Percentiles rank a stretch among this genome's conserved stretches.
Evolutionary conservation across 1,140 invertebrate genomes (phyloP).

Genomic region (Philaenus spumarius): DNA sequence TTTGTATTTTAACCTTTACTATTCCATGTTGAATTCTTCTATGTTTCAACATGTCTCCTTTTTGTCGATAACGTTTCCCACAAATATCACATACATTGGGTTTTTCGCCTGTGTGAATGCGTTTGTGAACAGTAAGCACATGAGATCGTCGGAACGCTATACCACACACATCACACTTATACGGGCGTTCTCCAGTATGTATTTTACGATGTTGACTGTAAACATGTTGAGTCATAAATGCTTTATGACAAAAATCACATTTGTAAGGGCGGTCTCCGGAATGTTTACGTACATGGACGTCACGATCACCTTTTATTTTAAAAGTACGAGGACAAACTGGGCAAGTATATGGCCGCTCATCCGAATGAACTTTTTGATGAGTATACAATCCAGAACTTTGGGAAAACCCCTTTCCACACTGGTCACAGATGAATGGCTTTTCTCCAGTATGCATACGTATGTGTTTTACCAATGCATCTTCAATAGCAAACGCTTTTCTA

Average conservation of each 20-base stretch:
- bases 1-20: conserved; percentile 14
- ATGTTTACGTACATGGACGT: conserved; percentile 30
- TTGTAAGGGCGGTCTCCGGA: conserved; percentile 29
- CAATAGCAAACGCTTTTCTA: conserved; percentile 25
- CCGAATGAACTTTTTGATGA: conserved; percentile 39
- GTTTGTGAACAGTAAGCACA: conserved; percentile 29
- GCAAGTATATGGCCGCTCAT: conserved; percentile 49
- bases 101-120: conserved; percentile 58
- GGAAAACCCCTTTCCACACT: conserved; percentile 28
- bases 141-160: conserved; percentile 31
- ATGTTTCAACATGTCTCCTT: conserved; percentile 24
- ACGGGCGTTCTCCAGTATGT: conserved; percentile 32
- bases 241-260: conserved; percentile 28
- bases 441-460: conserved; percentile 58
- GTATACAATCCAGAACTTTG: conserved; percentile 28
- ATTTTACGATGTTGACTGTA: conserved; percentile 34
- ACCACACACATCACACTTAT: conserved; percentile 31
- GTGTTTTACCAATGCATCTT: conserved; percentile 42
- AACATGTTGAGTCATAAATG: conserved; percentile 36
- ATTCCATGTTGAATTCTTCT: conserved; percentile 11
- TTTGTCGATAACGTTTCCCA: conserved; percentile 44
- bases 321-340: conserved; percentile 25
- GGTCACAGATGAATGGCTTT: conserved; percentile 46
- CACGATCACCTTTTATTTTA: conserved; percentile 28
- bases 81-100: conserved; percentile 61